Percentiles rank a stretch among this genome's conserved stretches.
phyloP scores from a whole-genome alignment of 2,888 invertebrate genomes.

The Lumbricus terrestris region DNA sequence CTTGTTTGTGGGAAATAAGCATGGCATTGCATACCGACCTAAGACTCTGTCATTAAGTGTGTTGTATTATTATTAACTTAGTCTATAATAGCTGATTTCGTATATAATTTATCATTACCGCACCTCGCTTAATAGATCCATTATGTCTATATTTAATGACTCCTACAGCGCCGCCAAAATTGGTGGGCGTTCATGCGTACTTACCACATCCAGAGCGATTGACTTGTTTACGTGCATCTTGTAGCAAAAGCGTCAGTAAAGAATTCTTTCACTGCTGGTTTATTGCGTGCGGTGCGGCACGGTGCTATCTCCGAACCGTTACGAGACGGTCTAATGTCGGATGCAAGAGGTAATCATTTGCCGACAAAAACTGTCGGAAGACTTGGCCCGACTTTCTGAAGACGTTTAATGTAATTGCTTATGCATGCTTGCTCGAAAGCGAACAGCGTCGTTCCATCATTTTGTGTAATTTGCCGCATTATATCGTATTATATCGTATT shows the following conservation, averaged over 20 bases:
- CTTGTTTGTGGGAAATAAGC: no score
- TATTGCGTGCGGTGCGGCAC: background rate
- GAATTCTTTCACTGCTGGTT: background rate
- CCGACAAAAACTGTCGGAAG: background rate
- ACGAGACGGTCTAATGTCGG: background rate
- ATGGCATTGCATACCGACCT: no score
- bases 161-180: background rate
- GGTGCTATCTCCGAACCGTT: background rate
- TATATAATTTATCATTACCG: background rate
- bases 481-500: no score
- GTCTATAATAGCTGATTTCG: no score
- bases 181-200: background rate
- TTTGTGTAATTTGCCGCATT: no score
- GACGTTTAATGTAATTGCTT: background rate
- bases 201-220: background rate
- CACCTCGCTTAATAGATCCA: background rate
- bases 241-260: background rate
- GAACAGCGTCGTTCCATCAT: no score
- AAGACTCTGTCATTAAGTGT: no score
- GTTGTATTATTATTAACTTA: background rate
- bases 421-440: no score
- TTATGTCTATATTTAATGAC: background rate
- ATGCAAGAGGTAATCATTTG: background rate
- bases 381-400: background rate
- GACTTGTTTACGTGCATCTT: background rate